A percentile compares a stretch with the other conserved stretches of the same genome.
Conservation (phyloP, 2,888 invertebrate genomes). For the Chloroclystis v-ata region DNA sequence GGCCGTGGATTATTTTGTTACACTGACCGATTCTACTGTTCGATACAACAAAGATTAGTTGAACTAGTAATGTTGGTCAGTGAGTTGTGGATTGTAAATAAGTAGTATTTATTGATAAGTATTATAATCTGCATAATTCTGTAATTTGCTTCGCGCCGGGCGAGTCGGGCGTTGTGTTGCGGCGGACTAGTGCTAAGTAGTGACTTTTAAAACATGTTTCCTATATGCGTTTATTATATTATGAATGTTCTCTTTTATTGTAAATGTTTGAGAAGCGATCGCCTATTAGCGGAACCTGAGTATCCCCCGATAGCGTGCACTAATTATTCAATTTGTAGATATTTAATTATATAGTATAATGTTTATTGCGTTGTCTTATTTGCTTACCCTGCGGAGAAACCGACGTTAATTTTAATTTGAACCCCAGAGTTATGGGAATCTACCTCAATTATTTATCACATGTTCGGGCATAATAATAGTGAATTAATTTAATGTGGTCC, state of each 20-base stretch:
- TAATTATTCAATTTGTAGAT: constrained; percentile 76
- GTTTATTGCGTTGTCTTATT: constrained; percentile 73
- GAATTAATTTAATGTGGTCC: constrained; percentile 62
- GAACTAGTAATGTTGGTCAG: constrained; percentile 16
- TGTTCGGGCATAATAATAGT: constrained; percentile 75
- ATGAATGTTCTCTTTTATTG: constrained; percentile 76
- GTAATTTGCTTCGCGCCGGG: constrained; percentile 72
- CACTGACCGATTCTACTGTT: constrained; percentile 14
- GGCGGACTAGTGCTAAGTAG: constrained; percentile 43
- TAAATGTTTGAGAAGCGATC: constrained; percentile 67
- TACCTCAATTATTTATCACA: constrained; percentile 79
- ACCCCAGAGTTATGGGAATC: constrained; percentile 66
- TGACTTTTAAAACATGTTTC: constrained; percentile 68
- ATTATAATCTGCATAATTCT: constrained; percentile 57
- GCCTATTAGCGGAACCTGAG: constrained; percentile 51
- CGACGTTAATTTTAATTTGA: constrained; percentile 69
- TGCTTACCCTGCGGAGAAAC: constrained; percentile 67
- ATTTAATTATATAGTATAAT: constrained; percentile 78
- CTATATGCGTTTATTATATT: constrained; percentile 77
- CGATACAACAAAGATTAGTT: constrained; percentile 2
- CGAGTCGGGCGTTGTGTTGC: too few relatives aligned
- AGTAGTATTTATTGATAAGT: constrained; percentile 69
- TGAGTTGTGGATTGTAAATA: constrained; percentile 54
- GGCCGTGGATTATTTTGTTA: constrained; percentile 5
- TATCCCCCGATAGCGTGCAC: constrained; percentile 68